Conservation (phyloP, 2,888 invertebrate genomes). For the Patella pellucida region DNA sequence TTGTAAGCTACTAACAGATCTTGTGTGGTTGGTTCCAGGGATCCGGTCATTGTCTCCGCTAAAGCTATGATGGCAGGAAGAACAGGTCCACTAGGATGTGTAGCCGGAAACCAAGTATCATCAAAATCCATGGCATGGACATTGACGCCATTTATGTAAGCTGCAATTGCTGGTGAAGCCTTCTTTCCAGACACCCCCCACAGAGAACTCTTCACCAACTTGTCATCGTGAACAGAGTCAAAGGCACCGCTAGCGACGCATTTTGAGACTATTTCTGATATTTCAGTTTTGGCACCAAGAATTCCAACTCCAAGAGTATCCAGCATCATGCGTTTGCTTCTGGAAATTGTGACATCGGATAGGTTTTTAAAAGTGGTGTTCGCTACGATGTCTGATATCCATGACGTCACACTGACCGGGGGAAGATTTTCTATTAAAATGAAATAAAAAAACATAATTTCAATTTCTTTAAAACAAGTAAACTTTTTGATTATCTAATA, state of each 20-base stretch:
- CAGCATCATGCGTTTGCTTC: conserved; percentile 54
- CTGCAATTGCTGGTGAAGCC: conserved; percentile 37
- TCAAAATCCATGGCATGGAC: conserved; percentile 60
- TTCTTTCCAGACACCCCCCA: conserved; percentile 37
- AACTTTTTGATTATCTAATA: no score
- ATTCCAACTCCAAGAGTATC: conserved; percentile 49
- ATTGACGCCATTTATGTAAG: conserved; percentile 52
- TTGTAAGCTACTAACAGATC: conserved; percentile 55
- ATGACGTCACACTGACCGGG: conserved; percentile 37
- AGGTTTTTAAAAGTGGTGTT: conserved; percentile 38
- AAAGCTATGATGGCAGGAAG: conserved; percentile 50
- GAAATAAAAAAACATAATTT: background rate
- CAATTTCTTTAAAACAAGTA: no score
- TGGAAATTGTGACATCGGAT: conserved; percentile 37
- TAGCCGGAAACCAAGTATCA: conserved; percentile 59
- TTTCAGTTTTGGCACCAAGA: conserved; percentile 47
- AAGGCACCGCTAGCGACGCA: conserved; percentile 27
- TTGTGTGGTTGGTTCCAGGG: conserved; percentile 35
- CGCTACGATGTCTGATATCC: conserved; percentile 43
- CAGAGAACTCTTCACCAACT: conserved; percentile 10
- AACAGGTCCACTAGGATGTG: conserved; percentile 56
- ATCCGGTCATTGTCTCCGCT: conserved; percentile 40
- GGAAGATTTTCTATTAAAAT: conserved; percentile 30
- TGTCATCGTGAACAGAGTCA: conserved; percentile 8
- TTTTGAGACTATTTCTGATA: conserved; percentile 37